These are phyloP conservation scores for Poecilia picta DNA, from an alignment of 2,797 vertebrate species.

Conservation along the genomic window DNA sequence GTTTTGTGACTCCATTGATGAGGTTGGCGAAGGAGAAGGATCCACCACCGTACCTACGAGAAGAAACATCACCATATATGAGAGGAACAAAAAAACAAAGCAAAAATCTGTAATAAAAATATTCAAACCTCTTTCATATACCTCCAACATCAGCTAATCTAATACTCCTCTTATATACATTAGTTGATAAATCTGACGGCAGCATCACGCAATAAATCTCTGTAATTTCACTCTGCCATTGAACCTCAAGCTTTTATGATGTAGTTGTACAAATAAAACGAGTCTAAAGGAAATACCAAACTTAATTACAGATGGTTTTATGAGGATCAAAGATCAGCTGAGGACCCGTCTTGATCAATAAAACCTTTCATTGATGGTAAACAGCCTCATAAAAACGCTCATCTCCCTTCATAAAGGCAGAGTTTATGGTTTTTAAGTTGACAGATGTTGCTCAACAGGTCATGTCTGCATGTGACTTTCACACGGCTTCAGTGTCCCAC, in stretches of 20 bases:
- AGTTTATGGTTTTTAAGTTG: background rate
- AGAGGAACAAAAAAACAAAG: background rate
- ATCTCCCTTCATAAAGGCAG: background rate
- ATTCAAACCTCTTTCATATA: background rate
- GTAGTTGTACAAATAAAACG: background rate
- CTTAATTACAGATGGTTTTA: constrained; percentile 8
- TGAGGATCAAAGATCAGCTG: constrained; percentile 19
- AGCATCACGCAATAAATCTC: background rate
- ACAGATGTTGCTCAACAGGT: constrained; percentile 7
- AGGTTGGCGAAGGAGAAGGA: constrained; percentile 94
- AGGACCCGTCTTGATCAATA: constrained; percentile 1
- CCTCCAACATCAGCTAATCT: background rate
- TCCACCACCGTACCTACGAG: constrained; percentile 87
- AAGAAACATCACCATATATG: constrained; percentile 3
- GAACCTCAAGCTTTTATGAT: background rate
- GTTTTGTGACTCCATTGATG: constrained; percentile 83
- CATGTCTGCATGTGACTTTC: background rate
- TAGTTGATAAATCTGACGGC: background rate
- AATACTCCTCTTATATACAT: background rate
- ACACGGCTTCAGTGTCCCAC: constrained; percentile 45
- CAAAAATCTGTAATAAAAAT: background rate
- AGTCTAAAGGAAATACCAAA: background rate
- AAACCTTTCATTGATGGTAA: constrained; percentile 17
- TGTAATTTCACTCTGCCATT: background rate
- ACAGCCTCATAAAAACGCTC: constrained; percentile 31